Evolutionary conservation across 2,113 vertebrate genomes (phyloP), one percentile per base, ranked within the genome.

Genomic region (Percina caprodes): DNA sequence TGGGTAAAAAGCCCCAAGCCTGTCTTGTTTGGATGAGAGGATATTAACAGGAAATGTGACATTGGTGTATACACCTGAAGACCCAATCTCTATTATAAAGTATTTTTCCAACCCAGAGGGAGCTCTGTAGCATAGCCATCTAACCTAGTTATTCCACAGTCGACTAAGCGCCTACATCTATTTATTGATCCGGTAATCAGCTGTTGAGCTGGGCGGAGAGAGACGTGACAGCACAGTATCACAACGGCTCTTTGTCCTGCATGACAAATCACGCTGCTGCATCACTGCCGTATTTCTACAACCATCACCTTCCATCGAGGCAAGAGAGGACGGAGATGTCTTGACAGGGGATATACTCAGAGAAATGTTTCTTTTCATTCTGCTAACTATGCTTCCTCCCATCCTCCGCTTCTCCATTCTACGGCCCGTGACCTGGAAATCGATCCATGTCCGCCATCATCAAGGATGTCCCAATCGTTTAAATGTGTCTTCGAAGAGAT

Each of bases 191-290:
- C 0, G 13, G 12, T 73, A 19, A 67, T 35, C 68, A 74, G 72
- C 69, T 11, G 79, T 0, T 30, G 59, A 30, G 61, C 46, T n/a
- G 45, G 72, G 61, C 63, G 35, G 76, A 69, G 81, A 80, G 85
- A 74, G 63, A 68, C 8, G 69, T 74, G 87, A 84, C 83, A 45
- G 83, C 65, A 0, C 78, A 16, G 75, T 2, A 21, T 59, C 86
- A 90, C 87, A 85, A 75, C 42, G 4, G 33, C 78, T 58, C 58
- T 89, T 80, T 91, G 89, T 91, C 78, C 74, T 15, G 56, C 69
- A 16, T 19, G 7, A 16, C 68, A 55, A 58, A 58, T 77, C 70
- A 56, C 7, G n/a, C 56, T 13, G 46, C 24, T 60, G 3, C 59
- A 24, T 63, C 56, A 48, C 51, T 11, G 14, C 71, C 35, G 58